Percentiles rank a stretch among this genome's conserved stretches.
These are phyloP conservation scores for Chirona hameri DNA, from an alignment of 2,888 invertebrate genomes.

Conservation along the genomic window DNA sequence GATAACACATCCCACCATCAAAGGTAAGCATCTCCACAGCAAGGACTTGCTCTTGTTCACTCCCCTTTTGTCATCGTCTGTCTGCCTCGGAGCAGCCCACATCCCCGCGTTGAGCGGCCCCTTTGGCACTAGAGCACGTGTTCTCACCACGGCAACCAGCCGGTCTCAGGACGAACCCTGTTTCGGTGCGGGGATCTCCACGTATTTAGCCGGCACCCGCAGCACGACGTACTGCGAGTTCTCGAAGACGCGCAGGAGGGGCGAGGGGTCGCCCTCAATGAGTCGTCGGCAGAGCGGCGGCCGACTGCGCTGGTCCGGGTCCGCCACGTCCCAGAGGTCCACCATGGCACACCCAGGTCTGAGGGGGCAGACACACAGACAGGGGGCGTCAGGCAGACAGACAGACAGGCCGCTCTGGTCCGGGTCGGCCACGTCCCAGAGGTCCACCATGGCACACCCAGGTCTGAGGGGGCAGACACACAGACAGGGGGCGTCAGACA, in stretches of 20 bases:
- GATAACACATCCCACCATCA: not conserved
- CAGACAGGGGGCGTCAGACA: too few relatives aligned
- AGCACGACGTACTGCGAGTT: constrained; percentile 51
- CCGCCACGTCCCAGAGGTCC: constrained; percentile 68
- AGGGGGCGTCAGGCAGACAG: too few relatives aligned
- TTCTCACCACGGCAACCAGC: not conserved
- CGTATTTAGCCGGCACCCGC: constrained; percentile 49
- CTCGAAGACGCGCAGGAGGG: constrained; percentile 50
- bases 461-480: too few relatives aligned
- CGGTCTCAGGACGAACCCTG: not conserved
- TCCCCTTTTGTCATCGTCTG: not conserved
- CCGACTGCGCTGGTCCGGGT: constrained; percentile 50
- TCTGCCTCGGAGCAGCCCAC: not conserved
- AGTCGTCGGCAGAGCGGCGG: constrained; percentile 56
- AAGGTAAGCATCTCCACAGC: not conserved
- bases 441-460: too few relatives aligned
- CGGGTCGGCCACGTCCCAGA: too few relatives aligned
- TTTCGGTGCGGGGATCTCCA: constrained; percentile 44
- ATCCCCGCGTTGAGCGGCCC: too few relatives aligned
- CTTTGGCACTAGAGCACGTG: too few relatives aligned
- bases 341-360: too few relatives aligned
- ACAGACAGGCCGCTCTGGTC: too few relatives aligned
- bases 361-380: too few relatives aligned
- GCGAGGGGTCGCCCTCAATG: constrained; percentile 48
- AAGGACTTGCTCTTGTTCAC: not conserved